These are phyloP conservation scores for Ctenochaetus hawaiiensis DNA, from an alignment of 2,797 vertebrate genomes.

Conservation along the genomic window DNA sequence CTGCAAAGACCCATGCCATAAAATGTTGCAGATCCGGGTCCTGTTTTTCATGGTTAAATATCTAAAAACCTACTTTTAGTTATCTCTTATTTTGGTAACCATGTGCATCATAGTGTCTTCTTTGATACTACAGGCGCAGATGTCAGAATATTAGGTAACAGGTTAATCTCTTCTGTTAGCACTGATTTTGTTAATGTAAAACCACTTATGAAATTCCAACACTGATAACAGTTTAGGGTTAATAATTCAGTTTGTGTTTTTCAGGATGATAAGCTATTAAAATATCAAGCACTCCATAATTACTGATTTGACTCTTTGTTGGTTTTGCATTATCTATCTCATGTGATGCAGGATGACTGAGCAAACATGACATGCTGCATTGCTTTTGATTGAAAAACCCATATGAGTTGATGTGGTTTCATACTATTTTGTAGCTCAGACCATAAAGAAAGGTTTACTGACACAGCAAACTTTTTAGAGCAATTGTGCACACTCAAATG, in stretches of 20 bases:
- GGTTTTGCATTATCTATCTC: too few species aligned
- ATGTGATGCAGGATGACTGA: too few species aligned
- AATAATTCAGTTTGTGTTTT: too few species aligned
- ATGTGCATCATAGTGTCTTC: neutral
- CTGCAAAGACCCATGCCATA: neutral
- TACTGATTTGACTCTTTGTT: neutral
- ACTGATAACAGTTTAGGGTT: neutral
- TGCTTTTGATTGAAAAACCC: too few species aligned
- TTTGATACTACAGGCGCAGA: neutral
- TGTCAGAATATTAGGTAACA: neutral
- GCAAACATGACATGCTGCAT: too few species aligned
- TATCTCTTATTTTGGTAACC: neutral
- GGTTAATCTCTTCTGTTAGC: neutral
- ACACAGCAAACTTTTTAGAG: neutral
- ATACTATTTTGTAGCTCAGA: neutral
- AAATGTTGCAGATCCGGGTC: neutral
- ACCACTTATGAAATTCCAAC: neutral
- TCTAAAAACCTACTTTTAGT: neutral
- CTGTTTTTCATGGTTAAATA: neutral
- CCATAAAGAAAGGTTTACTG: neutral
- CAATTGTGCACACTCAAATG: neutral
- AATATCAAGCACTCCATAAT: too few species aligned
- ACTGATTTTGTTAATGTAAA: too few species aligned
- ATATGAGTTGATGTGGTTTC: too few species aligned
- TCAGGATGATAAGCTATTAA: too few species aligned